Base-by-base conservation (phyloP, 2,797 vertebrate genomes). In the Hemibagrus guttatus region DNA sequence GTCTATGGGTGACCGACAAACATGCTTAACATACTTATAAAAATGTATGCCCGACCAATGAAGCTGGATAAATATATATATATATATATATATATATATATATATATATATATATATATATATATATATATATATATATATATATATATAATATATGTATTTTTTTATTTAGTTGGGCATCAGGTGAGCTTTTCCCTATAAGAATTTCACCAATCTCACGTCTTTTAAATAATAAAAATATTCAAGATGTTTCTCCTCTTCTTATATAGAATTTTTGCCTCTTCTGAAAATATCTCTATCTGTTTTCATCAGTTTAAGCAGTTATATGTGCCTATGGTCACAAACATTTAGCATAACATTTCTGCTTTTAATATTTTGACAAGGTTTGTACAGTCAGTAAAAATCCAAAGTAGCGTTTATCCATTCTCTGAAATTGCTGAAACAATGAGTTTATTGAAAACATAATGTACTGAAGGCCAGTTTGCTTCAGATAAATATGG, bases 161-260 rank as follows among this genome's bases (percentile, higher is more conserved):
- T 39, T 39, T 39, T 39, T 39, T 4, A 56, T 26, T 23, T 68
- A 54, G 69, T 68, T 80, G 16, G 8, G 7, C 14, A 81, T 64
- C 61, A 61, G 21, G 35, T 28, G 9, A 69, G 49, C 31, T 68
- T 61, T 84, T 52, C 19, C 23, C 31, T n/a, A 83, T 49, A 69
- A 14, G 52, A 83, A n/a, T 14, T 8, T 26, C 63, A 76, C 9
- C 26, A 64, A 23, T 39, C 81, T 68, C 39, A 59, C 26, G 39
- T 54, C n/a, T 69, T 39, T 66, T 56, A 71, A 28, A 84, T 83
- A 59, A 78, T 56, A 84, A 58, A 84, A 87, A 31, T 19, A 69
- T 69, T 75, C 9, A 86, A 75, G 46, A 86, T 86, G 85, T 81
- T 12, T 14, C 17, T 69, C 17, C 39, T 72, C 49, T n/a, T 52